Percentiles rank a stretch among this genome's conserved stretches.
Evolutionary conservation across 1,140 invertebrate genomes (phyloP).

Genomic region (Arctopsyche grandis): DNA sequence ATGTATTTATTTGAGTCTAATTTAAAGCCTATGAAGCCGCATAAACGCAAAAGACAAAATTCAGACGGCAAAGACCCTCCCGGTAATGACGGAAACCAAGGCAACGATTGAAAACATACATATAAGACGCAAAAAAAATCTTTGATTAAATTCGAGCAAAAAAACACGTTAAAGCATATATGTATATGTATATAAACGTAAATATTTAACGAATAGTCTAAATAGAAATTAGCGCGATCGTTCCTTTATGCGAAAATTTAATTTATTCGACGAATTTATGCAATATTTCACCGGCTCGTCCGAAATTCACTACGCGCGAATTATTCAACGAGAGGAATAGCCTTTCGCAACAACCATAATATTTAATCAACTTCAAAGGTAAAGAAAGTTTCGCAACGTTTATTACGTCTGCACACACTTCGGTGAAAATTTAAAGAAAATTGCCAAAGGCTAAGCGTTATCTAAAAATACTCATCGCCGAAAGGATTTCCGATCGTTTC

Average conservation of each 20-base stretch:
- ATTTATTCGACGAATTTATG: background rate
- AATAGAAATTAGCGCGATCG: no score
- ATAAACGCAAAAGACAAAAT: background rate
- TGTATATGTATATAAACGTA: no score
- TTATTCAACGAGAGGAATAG: background rate
- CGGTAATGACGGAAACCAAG: no score
- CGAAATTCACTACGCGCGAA: background rate
- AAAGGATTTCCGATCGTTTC: background rate
- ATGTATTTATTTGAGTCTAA: background rate
- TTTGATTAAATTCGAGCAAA: no score
- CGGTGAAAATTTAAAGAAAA: conserved; percentile 1
- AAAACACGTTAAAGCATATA: no score
- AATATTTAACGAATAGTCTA: no score
- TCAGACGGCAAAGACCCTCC: background rate
- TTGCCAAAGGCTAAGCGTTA: background rate
- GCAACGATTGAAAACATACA: no score
- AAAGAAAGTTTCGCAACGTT: background rate
- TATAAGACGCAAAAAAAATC: no score
- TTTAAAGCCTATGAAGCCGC: conserved; percentile 5
- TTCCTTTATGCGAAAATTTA: no score
- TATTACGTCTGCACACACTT: background rate
- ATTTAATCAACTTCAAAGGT: conserved; percentile 21
- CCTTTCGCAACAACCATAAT: background rate
- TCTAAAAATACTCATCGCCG: background rate
- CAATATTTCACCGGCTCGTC: background rate